Percentiles rank a stretch among this genome's conserved stretches.
Evolutionary conservation across 2,888 invertebrate genomes (phyloP).

Genomic region (Nebria brevicollis): DNA sequence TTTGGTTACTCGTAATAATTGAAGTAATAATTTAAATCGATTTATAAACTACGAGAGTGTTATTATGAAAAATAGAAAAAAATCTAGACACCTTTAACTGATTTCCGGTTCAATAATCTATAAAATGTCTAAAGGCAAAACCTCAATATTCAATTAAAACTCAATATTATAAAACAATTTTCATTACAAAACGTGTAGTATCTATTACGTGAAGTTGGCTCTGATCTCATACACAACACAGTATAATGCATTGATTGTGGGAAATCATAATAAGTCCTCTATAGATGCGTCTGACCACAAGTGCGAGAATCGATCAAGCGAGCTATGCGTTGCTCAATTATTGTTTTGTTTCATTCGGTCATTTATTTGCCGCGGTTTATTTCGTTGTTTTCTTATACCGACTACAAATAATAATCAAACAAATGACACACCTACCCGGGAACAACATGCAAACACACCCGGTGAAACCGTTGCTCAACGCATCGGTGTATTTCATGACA

Average conservation of each 20-base stretch:
- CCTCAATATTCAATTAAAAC: conserved; percentile 1
- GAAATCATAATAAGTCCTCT: not conserved
- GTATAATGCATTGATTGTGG: not conserved
- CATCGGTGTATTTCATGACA: conserved; percentile 20
- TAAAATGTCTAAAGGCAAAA: not conserved
- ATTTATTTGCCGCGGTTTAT: not conserved
- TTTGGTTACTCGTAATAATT: too few relatives aligned
- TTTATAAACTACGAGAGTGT: too few relatives aligned
- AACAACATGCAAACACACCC: not conserved
- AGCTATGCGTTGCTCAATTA: conserved; percentile 1
- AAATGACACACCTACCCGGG: not conserved
- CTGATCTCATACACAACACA: not conserved
- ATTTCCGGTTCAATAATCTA: conserved; percentile 1
- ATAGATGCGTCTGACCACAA: not conserved
- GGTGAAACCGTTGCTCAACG: not conserved
- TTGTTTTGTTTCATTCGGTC: not conserved
- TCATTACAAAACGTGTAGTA: conserved; percentile 1
- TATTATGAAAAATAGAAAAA: too few relatives aligned
- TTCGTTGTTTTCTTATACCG: not conserved
- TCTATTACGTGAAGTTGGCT: conserved; percentile 1
- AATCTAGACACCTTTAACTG: not conserved
- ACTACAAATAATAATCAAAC: not conserved
- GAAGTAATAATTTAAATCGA: too few relatives aligned
- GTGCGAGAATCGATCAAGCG: conserved; percentile 1
- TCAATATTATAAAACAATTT: not conserved